Percentiles rank a stretch among this genome's conserved stretches.
These are phyloP conservation scores for Caretta caretta DNA, from an alignment of 2,113 vertebrate genomes.

Conservation along the genomic window DNA sequence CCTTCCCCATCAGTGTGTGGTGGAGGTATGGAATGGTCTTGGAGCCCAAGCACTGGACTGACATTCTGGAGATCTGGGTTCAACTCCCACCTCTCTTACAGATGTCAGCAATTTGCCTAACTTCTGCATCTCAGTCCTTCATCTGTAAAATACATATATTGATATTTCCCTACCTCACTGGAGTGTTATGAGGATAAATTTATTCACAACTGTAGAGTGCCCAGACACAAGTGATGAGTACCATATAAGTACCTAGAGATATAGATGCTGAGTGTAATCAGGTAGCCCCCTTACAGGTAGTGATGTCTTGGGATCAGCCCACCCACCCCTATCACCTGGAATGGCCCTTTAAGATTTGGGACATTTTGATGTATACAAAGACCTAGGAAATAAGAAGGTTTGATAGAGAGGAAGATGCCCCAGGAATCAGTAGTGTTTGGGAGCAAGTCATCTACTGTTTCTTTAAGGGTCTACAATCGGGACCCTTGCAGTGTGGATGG, in stretches of 20 bases:
- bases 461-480: background rate
- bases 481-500: background rate
- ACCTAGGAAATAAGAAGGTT: background rate
- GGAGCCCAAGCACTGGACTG: background rate
- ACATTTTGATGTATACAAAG: background rate
- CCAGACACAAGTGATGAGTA: background rate
- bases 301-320: background rate
- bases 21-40: background rate
- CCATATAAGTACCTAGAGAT: too few relatives aligned
- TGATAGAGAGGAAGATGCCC: too few relatives aligned
- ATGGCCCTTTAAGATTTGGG: background rate
- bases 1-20: background rate
- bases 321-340: background rate
- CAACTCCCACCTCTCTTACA: background rate
- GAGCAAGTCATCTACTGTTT: background rate
- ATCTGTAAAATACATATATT: background rate
- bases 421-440: background rate
- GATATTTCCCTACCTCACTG: background rate
- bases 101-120: background rate
- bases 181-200: background rate
- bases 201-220: background rate
- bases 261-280: background rate
- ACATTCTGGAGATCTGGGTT: background rate
- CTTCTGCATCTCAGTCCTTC: background rate
- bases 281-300: background rate